Percentiles rank a stretch among this genome's conserved stretches.
Conservation (phyloP, 2,797 vertebrate genomes). For the Parambassis ranga region DNA sequence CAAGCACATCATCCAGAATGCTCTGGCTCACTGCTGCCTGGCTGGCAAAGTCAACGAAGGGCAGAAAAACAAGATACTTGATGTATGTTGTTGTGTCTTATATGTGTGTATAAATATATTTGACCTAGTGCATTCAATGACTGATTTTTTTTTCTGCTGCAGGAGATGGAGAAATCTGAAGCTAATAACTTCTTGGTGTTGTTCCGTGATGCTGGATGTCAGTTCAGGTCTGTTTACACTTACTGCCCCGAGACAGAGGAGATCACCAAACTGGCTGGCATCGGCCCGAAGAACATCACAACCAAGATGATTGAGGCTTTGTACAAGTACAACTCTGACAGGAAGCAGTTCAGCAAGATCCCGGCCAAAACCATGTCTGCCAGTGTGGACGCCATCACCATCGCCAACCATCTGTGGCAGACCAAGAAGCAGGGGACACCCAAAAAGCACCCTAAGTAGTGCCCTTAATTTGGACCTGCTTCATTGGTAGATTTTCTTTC, state of each 20-base stretch:
- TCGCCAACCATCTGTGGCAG: constrained; percentile 96
- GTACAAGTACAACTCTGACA: constrained; percentile 98
- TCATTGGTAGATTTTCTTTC: constrained; percentile 57
- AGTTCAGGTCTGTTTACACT: constrained; percentile 93
- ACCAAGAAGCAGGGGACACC: constrained; percentile 92
- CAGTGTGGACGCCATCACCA: constrained; percentile 96
- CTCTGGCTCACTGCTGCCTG: constrained; percentile 94
- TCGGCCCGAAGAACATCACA: constrained; percentile 91
- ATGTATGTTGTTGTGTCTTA: constrained; percentile 80
- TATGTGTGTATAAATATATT: not conserved
- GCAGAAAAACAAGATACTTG: constrained; percentile 96
- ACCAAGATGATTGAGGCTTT: constrained; percentile 96
- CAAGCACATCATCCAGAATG: constrained; percentile 99
- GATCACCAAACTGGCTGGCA: constrained; percentile 91
- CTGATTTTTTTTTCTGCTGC: constrained; percentile 1
- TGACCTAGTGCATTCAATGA: not conserved
- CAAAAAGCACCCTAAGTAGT: constrained; percentile 88
- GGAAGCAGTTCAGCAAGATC: constrained; percentile 98
- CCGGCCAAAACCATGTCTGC: constrained; percentile 98
- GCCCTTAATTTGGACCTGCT: constrained; percentile 28
- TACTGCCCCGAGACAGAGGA: constrained; percentile 94
- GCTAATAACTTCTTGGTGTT: constrained; percentile 96
- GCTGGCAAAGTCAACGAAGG: constrained; percentile 98
- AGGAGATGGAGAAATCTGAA: constrained; percentile 99
- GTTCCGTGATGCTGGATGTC: constrained; percentile 95